Evolutionary conservation across 2,797 vertebrate genomes (phyloP).

Genomic region (Melanogrammus aeglefinus): DNA sequence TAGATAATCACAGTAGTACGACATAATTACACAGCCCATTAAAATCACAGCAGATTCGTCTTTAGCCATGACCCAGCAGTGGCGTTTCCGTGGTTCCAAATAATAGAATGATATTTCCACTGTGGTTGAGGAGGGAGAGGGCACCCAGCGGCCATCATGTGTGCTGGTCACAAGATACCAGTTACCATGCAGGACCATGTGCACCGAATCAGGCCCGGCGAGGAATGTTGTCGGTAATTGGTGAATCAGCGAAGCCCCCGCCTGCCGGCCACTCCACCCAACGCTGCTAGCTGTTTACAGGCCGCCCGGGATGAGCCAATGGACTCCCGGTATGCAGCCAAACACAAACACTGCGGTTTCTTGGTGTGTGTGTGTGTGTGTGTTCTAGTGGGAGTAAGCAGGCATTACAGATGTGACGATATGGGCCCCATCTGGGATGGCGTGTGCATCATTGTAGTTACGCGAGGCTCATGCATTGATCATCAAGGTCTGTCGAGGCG

Average conservation of each 20-base stretch:
- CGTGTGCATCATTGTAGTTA: not conserved
- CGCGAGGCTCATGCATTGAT: not conserved
- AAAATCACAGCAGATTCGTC: not conserved
- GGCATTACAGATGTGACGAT: not conserved
- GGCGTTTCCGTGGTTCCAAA: not conserved
- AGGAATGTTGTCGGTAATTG: conserved; percentile 21
- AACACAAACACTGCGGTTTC: not conserved
- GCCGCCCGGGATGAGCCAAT: conserved; percentile 22
- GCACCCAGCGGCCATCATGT: not conserved
- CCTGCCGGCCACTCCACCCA: not conserved
- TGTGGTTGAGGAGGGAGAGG: not conserved
- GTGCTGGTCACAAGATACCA: conserved; percentile 26
- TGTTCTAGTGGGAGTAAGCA: not conserved
- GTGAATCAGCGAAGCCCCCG: conserved; percentile 11
- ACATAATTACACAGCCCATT: not conserved
- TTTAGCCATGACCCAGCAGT: not conserved
- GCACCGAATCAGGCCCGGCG: conserved; percentile 31
- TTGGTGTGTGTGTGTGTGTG: not conserved
- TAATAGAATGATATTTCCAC: not conserved
- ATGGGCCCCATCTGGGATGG: not conserved
- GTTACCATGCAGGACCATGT: conserved; percentile 35
- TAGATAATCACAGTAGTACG: not conserved
- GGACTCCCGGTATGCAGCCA: not conserved
- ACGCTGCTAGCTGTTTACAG: conserved; percentile 2
- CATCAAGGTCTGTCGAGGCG: not conserved